Evolutionary conservation across 2,797 vertebrate genomes (phyloP).

Genomic region (Poeciliopsis gracilis): DNA sequence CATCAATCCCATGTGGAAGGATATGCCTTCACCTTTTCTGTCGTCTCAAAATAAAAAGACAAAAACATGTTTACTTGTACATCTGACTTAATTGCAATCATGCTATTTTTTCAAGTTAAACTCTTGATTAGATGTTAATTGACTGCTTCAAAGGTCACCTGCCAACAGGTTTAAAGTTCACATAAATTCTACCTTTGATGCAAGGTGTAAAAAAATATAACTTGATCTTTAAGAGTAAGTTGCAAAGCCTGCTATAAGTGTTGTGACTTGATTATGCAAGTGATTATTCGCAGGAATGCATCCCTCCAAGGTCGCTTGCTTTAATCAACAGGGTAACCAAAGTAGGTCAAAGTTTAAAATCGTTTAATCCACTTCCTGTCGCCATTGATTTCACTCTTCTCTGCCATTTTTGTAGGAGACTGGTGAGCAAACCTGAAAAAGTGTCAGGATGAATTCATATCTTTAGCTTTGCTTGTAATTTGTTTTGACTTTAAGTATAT

Average conservation of each 20-base stretch:
- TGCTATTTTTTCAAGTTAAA: conserved; percentile 10
- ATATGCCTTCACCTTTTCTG: background rate
- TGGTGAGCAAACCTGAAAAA: conserved; percentile 20
- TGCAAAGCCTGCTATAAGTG: background rate
- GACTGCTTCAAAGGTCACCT: conserved; percentile 10
- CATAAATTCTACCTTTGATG: conserved; percentile 1
- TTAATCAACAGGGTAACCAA: conserved; percentile 36
- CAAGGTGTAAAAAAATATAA: conserved; percentile 18
- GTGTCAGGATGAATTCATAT: conserved; percentile 47
- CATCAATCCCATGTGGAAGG: background rate
- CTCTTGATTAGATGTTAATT: conserved; percentile 17
- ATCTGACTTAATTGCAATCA: background rate
- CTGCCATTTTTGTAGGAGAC: conserved; percentile 23
- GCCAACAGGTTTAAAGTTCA: conserved; percentile 17
- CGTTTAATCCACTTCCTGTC: conserved; percentile 23
- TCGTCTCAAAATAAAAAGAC: background rate
- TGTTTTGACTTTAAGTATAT: conserved; percentile 22
- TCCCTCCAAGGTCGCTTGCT: conserved; percentile 10
- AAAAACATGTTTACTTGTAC: conserved; percentile 24
- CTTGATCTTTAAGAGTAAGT: conserved; percentile 10
- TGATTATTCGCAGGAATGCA: conserved; percentile 27
- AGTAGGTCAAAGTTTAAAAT: conserved; percentile 27
- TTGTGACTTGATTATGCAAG: conserved; percentile 13
- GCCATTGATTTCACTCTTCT: conserved; percentile 14
- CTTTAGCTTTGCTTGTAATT: conserved; percentile 16